These are phyloP conservation scores for Luperina nickerlii DNA, from an alignment of 2,888 invertebrate species.

Conservation along the genomic window DNA sequence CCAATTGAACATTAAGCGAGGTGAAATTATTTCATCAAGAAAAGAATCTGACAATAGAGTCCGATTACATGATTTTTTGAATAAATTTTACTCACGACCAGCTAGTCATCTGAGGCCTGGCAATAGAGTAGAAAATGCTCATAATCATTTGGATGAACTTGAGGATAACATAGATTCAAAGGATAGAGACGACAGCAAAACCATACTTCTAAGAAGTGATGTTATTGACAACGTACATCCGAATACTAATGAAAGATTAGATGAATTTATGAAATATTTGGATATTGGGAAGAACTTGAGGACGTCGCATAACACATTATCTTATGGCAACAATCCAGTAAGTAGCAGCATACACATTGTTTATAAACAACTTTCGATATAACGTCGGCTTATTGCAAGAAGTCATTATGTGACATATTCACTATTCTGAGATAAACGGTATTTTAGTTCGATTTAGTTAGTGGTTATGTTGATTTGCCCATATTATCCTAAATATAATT, in stretches of 20 bases:
- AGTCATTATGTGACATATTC: no score
- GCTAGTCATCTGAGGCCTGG: not conserved
- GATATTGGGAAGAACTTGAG: not conserved
- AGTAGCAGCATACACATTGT: slow-evolving; percentile 20
- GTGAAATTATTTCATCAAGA: not conserved
- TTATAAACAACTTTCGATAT: no score
- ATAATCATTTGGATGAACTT: not conserved
- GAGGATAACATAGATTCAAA: not conserved
- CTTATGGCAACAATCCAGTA: slow-evolving; percentile 12
- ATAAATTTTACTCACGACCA: slow-evolving; percentile 1
- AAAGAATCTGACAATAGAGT: not conserved
- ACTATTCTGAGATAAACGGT: no score
- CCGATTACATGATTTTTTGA: not conserved
- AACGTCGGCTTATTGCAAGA: no score
- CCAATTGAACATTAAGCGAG: not conserved
- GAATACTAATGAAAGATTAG: not conserved
- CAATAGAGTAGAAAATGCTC: not conserved
- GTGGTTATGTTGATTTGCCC: no score
- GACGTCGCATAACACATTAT: not conserved
- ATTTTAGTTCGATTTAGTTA: no score
- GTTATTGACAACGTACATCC: not conserved
- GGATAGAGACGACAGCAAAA: not conserved
- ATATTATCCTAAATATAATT: no score
- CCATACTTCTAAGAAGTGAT: not conserved
- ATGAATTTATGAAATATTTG: slow-evolving; percentile 9